Conservation (phyloP, 2,888 invertebrate genomes). For the Buathra laborator region DNA sequence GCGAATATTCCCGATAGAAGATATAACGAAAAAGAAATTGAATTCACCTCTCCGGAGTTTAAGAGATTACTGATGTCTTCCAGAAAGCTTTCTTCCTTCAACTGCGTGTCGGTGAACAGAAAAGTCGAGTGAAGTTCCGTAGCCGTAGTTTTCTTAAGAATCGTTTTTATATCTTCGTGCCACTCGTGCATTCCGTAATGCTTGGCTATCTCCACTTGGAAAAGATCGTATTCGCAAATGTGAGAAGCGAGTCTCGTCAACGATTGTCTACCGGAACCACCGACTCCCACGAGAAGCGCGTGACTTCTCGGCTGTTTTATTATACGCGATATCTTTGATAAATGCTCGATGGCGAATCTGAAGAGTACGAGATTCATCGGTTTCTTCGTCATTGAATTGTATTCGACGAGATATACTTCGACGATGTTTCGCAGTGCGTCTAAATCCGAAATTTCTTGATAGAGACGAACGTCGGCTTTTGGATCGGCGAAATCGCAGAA, state of each 20-base stretch:
- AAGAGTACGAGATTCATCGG: conserved; percentile 98
- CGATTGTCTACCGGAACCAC: conserved; percentile 97
- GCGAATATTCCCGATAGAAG: background rate
- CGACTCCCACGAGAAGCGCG: conserved; percentile 95
- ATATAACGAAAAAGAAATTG: background rate
- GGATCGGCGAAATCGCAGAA: conserved; percentile 98
- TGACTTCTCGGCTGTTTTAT: conserved; percentile 97
- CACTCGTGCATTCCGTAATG: conserved; percentile 94
- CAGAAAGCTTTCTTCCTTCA: conserved; percentile 96
- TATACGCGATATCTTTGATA: conserved; percentile 95
- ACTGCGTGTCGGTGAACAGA: conserved; percentile 96
- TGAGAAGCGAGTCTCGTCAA: conserved; percentile 96
- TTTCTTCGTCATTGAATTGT: conserved; percentile 97
- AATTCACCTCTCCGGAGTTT: conserved; percentile 93
- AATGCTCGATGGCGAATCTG: conserved; percentile 97
- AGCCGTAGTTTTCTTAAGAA: conserved; percentile 92
- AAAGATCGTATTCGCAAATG: conserved; percentile 96
- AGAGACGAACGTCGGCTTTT: conserved; percentile 95
- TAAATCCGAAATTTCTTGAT: conserved; percentile 95
- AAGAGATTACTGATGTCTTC: conserved; percentile 97
- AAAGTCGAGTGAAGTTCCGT: conserved; percentile 96
- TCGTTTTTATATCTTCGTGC: conserved; percentile 95
- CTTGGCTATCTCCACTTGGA: conserved; percentile 95
- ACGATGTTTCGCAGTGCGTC: conserved; percentile 93
- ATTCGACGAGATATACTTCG: conserved; percentile 95